Evolutionary conservation across 2,888 invertebrate genomes (phyloP), one percentile per base, ranked within the genome.

Genomic region (Sinhomidia bicolor): DNA sequence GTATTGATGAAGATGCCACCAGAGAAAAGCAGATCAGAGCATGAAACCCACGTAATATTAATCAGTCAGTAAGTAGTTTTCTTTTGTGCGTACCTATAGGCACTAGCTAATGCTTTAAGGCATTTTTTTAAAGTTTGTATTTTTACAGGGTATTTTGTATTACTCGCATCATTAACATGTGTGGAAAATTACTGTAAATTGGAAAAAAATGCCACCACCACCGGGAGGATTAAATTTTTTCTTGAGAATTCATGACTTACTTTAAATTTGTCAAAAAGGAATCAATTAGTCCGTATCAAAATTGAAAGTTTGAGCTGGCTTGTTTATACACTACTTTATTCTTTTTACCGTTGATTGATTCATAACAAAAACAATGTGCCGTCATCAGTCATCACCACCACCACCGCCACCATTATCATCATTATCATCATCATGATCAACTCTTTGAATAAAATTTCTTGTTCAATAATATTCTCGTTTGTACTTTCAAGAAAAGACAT

Each of bases 231-330:
- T 32, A 4, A 7, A 17, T 17, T 51, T 51, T 57, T 32, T 47
- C 7, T 1, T 26, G 20, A 26, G 17, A 20, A 36, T 29, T 17
- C 20, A 17, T 60, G 74, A 14, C 68, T 68, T 74, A 74, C 47
- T 74, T 74, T 47, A n/a, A 12, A 26, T 51, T 74, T 60, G 41
- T 44, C 26, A n/a, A n/a, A 85, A 80, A 29, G 51, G 32, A 54
- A 81, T 74, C 86, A 81, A 88, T 83, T 88, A 78, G 88, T 83
- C 83, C 88, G 88, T 76, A 83, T 83, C 83, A 88, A 88, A 88
- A 88, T 62, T 88, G 83, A 88, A 88, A 88, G 88, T 88, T 83
- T 78, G 44, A 68, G 51, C 71, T 86, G 36, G 3, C 65, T 26
- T 20, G 20, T 74, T 20, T n/a, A n/a, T n/a, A n/a, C n/a, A n/a